Evolutionary conservation across 2,113 vertebrate species (phyloP).

Genomic region (Periophthalmus modestus): DNA sequence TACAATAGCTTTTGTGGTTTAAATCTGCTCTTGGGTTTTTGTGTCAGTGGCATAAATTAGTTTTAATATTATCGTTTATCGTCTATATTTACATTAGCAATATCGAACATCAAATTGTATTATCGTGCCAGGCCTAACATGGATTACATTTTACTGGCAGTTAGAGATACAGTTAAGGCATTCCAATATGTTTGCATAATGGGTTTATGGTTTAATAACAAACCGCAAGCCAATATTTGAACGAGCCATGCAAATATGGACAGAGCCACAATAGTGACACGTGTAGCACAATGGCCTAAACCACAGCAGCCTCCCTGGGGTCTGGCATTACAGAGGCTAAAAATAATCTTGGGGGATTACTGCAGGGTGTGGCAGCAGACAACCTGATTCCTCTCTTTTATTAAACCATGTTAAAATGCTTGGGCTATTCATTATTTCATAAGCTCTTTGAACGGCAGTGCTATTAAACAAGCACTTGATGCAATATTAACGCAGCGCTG

Average conservation of each 20-base stretch:
- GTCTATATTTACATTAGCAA: too few species aligned
- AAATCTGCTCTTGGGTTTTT: too few species aligned
- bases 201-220: neutral
- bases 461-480: conserved; percentile 13
- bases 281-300: conserved; percentile 36
- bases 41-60: too few species aligned
- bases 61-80: too few species aligned
- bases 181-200: neutral
- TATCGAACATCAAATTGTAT: too few species aligned
- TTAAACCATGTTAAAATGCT: conserved; percentile 8
- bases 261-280: neutral
- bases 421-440: neutral
- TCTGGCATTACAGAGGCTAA: conserved; percentile 40
- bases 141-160: neutral
- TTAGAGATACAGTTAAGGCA: neutral
- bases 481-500: conserved; percentile 24
- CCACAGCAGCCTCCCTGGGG: conserved; percentile 31
- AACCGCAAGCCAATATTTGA: neutral
- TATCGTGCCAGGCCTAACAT: neutral
- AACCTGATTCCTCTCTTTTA: conserved; percentile 36
- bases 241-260: neutral
- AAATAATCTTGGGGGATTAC: conserved; percentile 56
- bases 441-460: neutral
- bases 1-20: too few species aligned
- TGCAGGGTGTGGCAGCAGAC: conserved; percentile 45